phyloP scores from a whole-genome alignment of 1,140 invertebrate genomes.

The Pseudomyrmex flavicornis region DNA sequence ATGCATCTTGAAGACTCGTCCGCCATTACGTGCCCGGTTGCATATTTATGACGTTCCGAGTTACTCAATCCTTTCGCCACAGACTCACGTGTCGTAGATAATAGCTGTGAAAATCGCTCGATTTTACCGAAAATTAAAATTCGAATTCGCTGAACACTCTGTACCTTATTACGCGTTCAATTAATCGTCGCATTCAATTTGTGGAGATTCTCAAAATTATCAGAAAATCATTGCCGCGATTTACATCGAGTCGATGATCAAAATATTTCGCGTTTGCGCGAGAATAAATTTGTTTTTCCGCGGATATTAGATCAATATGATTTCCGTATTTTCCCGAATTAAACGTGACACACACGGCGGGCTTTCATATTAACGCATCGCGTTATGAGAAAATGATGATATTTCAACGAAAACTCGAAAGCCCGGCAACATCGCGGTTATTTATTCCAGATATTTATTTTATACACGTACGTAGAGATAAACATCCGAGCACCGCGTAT shows the following conservation, averaged over 20 bases:
- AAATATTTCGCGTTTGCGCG: neutral
- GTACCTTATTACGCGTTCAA: neutral
- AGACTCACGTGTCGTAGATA: neutral
- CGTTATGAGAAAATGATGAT: neutral
- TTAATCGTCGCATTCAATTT: conserved; percentile 10
- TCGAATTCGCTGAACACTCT: no score
- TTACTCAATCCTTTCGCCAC: conserved; percentile 37
- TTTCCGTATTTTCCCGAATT: conserved; percentile 18
- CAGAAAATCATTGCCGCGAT: neutral
- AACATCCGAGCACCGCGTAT: neutral
- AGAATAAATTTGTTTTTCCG: conserved; percentile 27
- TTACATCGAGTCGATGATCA: no score
- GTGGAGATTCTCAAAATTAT: no score
- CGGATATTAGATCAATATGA: neutral
- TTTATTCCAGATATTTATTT: conserved; percentile 56
- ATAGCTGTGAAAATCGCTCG: conserved; percentile 15
- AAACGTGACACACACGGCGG: neutral
- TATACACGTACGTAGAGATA: neutral
- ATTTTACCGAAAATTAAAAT: neutral
- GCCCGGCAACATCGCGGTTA: neutral
- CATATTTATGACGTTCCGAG: conserved; percentile 50
- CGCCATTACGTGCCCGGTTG: conserved; percentile 25
- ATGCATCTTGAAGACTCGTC: conserved; percentile 54
- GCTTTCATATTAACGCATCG: conserved; percentile 22
- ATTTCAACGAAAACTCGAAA: neutral